phyloP scores from a whole-genome alignment of 2,113 vertebrate genomes.

The Pipa parva region DNA sequence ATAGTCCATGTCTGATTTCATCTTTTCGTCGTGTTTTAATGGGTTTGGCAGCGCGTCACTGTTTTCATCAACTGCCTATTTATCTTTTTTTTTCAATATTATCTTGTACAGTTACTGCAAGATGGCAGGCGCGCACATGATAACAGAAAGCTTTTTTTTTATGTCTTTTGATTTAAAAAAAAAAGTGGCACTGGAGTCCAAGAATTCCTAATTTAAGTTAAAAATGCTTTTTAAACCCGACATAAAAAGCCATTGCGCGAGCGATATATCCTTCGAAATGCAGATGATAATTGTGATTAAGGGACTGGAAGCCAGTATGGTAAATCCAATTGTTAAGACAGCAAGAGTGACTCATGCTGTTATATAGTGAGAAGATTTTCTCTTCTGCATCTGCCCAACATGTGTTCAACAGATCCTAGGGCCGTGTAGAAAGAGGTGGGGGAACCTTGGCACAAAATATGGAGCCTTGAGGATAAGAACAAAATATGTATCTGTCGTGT shows the following conservation, averaged over 20 bases:
- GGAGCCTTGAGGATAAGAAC: neutral
- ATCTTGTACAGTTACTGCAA: too few species aligned
- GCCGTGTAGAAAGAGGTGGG: neutral
- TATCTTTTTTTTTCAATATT: too few species aligned
- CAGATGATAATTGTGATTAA: slow-evolving; percentile 9
- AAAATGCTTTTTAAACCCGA: neutral
- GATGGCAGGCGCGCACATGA: too few species aligned
- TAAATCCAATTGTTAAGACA: slow-evolving; percentile 4
- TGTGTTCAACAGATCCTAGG: slow-evolving; percentile 21
- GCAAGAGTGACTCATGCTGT: slow-evolving; percentile 5
- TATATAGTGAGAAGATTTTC: neutral
- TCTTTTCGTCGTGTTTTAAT: too few species aligned
- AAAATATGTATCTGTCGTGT: neutral
- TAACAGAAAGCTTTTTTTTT: too few species aligned
- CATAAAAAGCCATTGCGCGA: neutral
- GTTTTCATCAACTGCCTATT: too few species aligned
- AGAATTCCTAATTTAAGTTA: too few species aligned
- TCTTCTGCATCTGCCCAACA: slow-evolving; percentile 19
- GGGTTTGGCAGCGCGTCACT: too few species aligned
- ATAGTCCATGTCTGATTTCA: too few species aligned
- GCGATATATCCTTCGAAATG: neutral
- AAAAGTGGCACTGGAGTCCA: too few species aligned
- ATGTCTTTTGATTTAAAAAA: too few species aligned
- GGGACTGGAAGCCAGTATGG: slow-evolving; percentile 21
- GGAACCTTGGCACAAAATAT: slow-evolving; percentile 12